Conservation (phyloP, 1,140 invertebrate species). For the Proales similis region DNA sequence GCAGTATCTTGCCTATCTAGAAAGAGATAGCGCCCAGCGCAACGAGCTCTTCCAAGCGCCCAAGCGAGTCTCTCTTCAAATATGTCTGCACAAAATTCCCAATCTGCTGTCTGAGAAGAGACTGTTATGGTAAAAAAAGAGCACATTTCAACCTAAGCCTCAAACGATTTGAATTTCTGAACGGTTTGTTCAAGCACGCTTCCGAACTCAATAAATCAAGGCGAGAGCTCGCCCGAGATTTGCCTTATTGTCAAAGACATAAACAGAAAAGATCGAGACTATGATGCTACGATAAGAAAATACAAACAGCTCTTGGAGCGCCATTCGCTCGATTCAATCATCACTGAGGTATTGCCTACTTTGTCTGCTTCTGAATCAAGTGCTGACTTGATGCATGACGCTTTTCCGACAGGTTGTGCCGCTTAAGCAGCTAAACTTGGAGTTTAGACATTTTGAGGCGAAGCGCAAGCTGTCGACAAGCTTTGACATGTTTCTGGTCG, state of each 20-base stretch:
- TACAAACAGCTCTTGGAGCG: conserved; percentile 26
- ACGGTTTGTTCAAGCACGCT: conserved; percentile 5
- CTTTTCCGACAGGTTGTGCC: conserved; percentile 13
- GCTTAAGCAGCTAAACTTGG: conserved; percentile 22
- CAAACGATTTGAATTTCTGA: neutral
- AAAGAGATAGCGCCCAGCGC: too few species aligned
- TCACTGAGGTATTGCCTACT: neutral
- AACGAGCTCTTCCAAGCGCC: conserved; percentile 27
- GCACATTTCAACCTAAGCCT: neutral
- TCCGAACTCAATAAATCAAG: neutral
- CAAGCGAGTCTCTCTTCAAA: conserved; percentile 27
- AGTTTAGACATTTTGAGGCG: conserved; percentile 27
- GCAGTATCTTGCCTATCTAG: too few species aligned
- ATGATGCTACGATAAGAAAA: conserved; percentile 32
- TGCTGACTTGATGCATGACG: too few species aligned
- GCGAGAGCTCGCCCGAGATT: neutral
- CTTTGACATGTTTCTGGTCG: conserved; percentile 30
- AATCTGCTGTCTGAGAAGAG: conserved; percentile 12
- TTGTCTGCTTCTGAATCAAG: too few species aligned
- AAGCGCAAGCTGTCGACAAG: conserved; percentile 18
- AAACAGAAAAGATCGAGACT: conserved; percentile 30
- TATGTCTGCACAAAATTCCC: conserved; percentile 35
- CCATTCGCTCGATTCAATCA: neutral
- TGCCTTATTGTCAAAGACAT: conserved; percentile 37
- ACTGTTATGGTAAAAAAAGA: conserved; percentile 12